These are phyloP conservation scores for Pollimyrus isidori DNA, from an alignment of 2,113 vertebrate genomes.

Conservation along the genomic window DNA sequence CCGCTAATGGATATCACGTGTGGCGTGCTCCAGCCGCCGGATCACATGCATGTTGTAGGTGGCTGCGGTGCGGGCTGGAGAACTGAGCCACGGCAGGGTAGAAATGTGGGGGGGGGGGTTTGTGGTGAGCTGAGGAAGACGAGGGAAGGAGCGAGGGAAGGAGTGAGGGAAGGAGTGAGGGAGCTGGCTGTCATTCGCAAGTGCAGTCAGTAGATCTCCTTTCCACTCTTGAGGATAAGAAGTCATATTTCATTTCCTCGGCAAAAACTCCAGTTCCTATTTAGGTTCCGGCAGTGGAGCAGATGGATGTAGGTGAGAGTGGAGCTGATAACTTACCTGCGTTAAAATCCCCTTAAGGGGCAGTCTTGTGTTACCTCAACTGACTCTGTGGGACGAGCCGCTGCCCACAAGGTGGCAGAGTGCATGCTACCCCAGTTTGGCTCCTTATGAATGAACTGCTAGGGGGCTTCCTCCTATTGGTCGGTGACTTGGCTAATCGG, in stretches of 20 bases:
- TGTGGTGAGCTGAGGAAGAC: background rate
- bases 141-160: background rate
- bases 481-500: constrained; percentile 33
- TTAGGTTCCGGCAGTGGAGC: background rate
- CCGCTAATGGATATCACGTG: constrained; percentile 68
- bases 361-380: background rate
- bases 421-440: constrained; percentile 39
- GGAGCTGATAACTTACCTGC: background rate
- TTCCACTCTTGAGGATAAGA: background rate
- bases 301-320: background rate
- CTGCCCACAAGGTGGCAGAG: constrained; percentile 18
- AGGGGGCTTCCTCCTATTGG: constrained; percentile 49
- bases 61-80: constrained; percentile 31
- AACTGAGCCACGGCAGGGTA: constrained; percentile 2
- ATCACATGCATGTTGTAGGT: constrained; percentile 61
- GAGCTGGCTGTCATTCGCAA: background rate
- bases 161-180: background rate
- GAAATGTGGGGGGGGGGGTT: background rate
- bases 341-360: background rate
- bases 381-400: background rate
- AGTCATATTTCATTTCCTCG: background rate
- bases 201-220: background rate
- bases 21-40: constrained; percentile 55
- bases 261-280: background rate
- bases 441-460: constrained; percentile 64